phyloP scores from a whole-genome alignment of 2,113 vertebrate species.

The Amphilophus citrinellus region DNA sequence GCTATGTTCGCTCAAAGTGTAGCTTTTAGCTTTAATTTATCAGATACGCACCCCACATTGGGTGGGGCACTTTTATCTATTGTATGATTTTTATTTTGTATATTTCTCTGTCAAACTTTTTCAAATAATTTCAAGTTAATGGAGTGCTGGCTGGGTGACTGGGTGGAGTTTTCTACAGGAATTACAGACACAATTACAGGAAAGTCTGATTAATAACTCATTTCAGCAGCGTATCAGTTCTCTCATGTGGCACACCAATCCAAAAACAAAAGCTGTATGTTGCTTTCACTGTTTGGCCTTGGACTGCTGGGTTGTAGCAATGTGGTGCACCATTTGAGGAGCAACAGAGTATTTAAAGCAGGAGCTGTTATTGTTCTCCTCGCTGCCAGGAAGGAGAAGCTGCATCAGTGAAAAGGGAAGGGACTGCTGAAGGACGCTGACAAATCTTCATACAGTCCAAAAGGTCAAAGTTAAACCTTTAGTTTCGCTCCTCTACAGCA shows the following conservation, averaged over 20 bases:
- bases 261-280: not conserved
- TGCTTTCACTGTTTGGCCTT: conserved; percentile 5
- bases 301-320: not conserved
- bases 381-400: conserved; percentile 4
- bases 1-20: not conserved
- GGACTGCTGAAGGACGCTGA: conserved; percentile 5
- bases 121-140: conserved; percentile 31
- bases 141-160: conserved; percentile 12
- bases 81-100: not conserved
- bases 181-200: conserved; percentile 67
- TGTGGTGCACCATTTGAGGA: not conserved
- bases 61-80: too few species aligned
- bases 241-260: not conserved
- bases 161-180: conserved; percentile 43
- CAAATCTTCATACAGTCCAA: not conserved
- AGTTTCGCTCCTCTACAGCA: conserved; percentile 17
- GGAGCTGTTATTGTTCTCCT: conserved; percentile 23
- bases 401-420: conserved; percentile 23
- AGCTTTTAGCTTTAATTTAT: too few species aligned
- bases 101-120: not conserved
- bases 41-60: too few species aligned
- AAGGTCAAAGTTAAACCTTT: conserved; percentile 21
- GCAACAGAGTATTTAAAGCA: not conserved
- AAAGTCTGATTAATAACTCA: conserved; percentile 58
- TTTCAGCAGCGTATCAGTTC: conserved; percentile 9